Evolutionary conservation across 2,888 invertebrate genomes (phyloP).

Genomic region (Campoplex nolae): DNA sequence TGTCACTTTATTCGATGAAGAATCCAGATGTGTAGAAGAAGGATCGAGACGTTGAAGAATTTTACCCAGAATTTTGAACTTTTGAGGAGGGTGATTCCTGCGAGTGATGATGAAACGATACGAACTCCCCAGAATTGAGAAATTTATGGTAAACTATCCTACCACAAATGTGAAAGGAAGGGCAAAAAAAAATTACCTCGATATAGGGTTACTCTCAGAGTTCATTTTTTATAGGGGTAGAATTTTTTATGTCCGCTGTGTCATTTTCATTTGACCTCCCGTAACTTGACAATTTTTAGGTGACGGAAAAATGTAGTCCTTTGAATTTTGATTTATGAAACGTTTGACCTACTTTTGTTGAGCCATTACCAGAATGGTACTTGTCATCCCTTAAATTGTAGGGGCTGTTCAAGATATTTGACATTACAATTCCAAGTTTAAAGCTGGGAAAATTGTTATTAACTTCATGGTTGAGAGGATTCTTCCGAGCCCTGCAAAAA

Average conservation of each 20-base stretch:
- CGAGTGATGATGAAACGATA: conserved; percentile 6
- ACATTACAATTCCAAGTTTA: background rate
- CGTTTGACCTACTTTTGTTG: background rate
- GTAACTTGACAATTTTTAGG: background rate
- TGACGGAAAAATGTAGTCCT: background rate
- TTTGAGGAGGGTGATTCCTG: background rate
- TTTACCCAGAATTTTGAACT: background rate
- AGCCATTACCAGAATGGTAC: background rate
- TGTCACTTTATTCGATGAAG: conserved; percentile 69
- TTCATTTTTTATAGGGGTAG: background rate
- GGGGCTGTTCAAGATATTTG: background rate
- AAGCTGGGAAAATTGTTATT: background rate
- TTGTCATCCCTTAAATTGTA: background rate
- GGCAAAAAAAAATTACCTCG: background rate
- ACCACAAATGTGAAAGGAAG: background rate
- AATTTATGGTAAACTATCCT: conserved; percentile 11
- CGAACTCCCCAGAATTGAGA: conserved; percentile 1
- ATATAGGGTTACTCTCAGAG: background rate
- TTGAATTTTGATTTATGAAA: background rate
- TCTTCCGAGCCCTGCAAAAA: background rate
- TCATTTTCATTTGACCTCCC: background rate
- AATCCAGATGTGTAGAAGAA: conserved; percentile 49
- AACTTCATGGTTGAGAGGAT: background rate
- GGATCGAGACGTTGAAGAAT: conserved; percentile 14
- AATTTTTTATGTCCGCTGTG: background rate